These are phyloP conservation scores for Haliclystus octoradiatus DNA, from an alignment of 30 jellyfish, hydroid and myxozoan species.

Conservation along the genomic window DNA sequence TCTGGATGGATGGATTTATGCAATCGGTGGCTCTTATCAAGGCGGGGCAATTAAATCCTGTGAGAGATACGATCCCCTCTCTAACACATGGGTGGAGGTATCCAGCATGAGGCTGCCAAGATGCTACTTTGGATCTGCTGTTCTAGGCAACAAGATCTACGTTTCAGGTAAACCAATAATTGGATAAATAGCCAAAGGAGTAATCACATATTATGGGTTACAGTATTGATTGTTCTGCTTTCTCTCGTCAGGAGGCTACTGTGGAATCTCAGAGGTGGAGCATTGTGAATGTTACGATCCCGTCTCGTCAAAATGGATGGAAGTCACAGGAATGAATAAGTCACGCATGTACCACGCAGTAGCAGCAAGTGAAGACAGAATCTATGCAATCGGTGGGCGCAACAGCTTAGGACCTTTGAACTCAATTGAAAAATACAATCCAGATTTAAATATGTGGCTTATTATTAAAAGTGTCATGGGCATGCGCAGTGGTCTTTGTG, in stretches of 20 bases:
- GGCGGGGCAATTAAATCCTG: slow-evolving; percentile 39
- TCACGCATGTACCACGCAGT: slow-evolving; percentile 85
- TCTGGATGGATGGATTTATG: slow-evolving; percentile 81
- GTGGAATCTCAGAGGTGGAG: slow-evolving; percentile 71
- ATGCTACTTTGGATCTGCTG: slow-evolving; percentile 64
- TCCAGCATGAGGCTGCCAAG: slow-evolving; percentile 74
- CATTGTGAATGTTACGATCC: slow-evolving; percentile 79
- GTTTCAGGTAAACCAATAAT: slow-evolving; percentile 30
- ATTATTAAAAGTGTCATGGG: slow-evolving; percentile 36
- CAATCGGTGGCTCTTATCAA: slow-evolving; percentile 60
- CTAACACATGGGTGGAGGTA: slow-evolving; percentile 56
- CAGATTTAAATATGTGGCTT: slow-evolving; percentile 82
- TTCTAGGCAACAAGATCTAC: slow-evolving; percentile 36
- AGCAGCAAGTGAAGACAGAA: slow-evolving; percentile 37
- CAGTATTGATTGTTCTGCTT: neutral
- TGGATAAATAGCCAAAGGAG: neutral
- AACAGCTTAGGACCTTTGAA: slow-evolving; percentile 52
- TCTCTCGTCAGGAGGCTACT: slow-evolving; percentile 47
- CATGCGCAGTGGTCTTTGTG: slow-evolving; percentile 44
- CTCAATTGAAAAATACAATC: slow-evolving; percentile 68
- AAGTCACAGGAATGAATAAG: slow-evolving; percentile 63
- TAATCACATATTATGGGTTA: neutral
- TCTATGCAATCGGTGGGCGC: slow-evolving; percentile 83
- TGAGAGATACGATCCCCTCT: slow-evolving; percentile 62
- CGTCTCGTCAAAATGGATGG: slow-evolving; percentile 38